Evolutionary conservation across 2,888 invertebrate genomes (phyloP), one percentile per base, ranked within the genome.

Genomic region (Graphium colonna): DNA sequence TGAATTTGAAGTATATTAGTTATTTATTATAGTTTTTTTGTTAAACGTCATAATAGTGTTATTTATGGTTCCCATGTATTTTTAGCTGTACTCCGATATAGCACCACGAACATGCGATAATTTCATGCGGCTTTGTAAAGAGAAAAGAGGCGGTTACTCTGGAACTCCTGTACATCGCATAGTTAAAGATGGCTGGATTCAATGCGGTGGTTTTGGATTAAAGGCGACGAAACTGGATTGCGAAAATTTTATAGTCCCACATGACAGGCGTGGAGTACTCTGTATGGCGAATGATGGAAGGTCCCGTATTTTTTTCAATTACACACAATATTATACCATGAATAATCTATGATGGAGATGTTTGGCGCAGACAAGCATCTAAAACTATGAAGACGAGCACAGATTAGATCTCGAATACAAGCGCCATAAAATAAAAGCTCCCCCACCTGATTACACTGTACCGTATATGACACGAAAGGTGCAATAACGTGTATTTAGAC

Each of bases 271-370:
- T 51, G 95, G 95, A 0, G 91, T 94, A 9, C 75, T 95, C n/a
- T 92, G 93, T 13, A 94, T 94, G 92, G 93, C 93, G 49, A 94
- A 94, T 71, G 88, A 91, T 71, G 93, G 92, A 44, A 90, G 84
- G 88, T 87, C 18, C 7, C 12, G n/a, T 41, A 3, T n/a, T 15
- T n/a, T 18, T 16, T 15, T 10, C n/a, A 41, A 41, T 13, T 26
- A 7, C 7, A 43, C 28, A 8, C 3, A 39, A 33, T 9, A 28
- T 15, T 17, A n/a, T n/a, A n/a, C n/a, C n/a, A n/a, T n/a, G n/a
- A n/a, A n/a, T n/a, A n/a, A n/a, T n/a, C n/a, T n/a, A n/a, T n/a
- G n/a, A n/a, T n/a, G n/a, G n/a, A n/a, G n/a, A n/a, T n/a, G n/a
- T n/a, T n/a, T n/a, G n/a, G n/a, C n/a, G n/a, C n/a, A n/a, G n/a